phyloP scores from a whole-genome alignment of 2,888 invertebrate genomes.

The Nezara viridula region DNA sequence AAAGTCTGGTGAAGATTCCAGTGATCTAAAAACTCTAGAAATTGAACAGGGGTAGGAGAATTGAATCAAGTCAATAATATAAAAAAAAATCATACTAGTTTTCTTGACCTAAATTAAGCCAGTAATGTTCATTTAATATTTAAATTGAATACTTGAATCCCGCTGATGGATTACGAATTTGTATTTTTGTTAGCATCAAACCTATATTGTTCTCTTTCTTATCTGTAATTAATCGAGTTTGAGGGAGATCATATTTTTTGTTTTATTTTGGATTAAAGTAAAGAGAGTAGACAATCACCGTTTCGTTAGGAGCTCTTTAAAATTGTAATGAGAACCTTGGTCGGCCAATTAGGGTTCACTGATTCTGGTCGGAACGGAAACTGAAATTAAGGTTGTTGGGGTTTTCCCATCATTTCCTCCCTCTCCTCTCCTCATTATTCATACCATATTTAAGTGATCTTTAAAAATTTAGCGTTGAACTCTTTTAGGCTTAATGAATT shows the following conservation, averaged over 20 bases:
- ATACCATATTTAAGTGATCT: background rate
- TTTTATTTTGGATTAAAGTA: background rate
- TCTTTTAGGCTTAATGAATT: background rate
- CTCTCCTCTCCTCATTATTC: background rate
- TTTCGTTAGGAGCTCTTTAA: slow-evolving; percentile 35
- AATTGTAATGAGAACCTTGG: slow-evolving; percentile 36
- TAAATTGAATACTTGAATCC: too few species aligned
- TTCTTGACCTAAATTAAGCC: too few species aligned
- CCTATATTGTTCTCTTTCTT: background rate
- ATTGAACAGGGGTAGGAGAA: too few species aligned
- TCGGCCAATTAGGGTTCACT: slow-evolving; percentile 35
- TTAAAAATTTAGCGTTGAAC: slow-evolving; percentile 9
- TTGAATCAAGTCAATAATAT: too few species aligned
- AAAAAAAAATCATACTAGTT: too few species aligned
- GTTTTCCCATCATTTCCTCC: background rate
- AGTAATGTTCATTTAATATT: too few species aligned
- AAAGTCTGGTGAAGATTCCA: too few species aligned
- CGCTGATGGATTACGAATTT: too few species aligned
- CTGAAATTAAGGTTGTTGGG: slow-evolving; percentile 11
- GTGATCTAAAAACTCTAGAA: too few species aligned
- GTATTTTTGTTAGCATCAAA: background rate
- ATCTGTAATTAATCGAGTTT: background rate
- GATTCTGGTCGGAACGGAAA: slow-evolving; percentile 13
- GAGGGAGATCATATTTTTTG: background rate
- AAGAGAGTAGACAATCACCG: slow-evolving; percentile 16